Base-by-base conservation (phyloP, 1,140 invertebrate genomes). In the Pomacea maculata region DNA sequence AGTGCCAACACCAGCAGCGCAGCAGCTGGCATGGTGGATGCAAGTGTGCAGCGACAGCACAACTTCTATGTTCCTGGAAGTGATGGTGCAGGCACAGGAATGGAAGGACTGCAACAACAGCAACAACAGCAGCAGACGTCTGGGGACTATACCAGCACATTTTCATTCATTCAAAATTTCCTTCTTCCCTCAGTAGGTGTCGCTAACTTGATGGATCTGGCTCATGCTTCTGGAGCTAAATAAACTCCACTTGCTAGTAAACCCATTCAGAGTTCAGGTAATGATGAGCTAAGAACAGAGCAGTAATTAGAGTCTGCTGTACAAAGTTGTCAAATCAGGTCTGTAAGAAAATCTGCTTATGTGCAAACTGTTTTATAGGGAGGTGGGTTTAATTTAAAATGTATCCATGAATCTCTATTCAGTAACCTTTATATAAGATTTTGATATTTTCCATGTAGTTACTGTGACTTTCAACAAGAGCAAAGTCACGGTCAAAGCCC, bases 81-180 rank as follows among this genome's bases (percentile, higher is more conserved):
- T 12, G 75, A 29, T 52, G 75, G 63, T 15, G 15, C 57, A 29
- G n/a, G 21, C 8, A 25, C 29, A n/a, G 78, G 79, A 29, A 54
- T 68, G 78, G 57, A 77, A 29, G 67, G 63, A 57, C 70, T 64
- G 11, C 67, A 76, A 17, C 78, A 76, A 8, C 78, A 76, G 34
- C 79, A 80, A 21, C 77, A 73, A 7, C 67, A 61, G 52, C 81
- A 80, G n/a, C 78, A 76, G 34, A 19, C 68, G 1, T 11, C 73
- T 15, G 63, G 29, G 9, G 72, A 75, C 45, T 78, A 82, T 73
- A 79, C 78, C 72, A 79, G 68, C 65, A 72, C 81, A 12, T 80
- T 74, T 72, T 79, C 78, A 29, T 80, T 79, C 72, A 82, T 82
- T 57, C 81, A 82, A 73, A 82, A 82, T 45, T 74, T 82, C 29